A percentile compares a stretch with the other conserved stretches of the same genome.
These are phyloP conservation scores for Caerostris darwini DNA, from an alignment of 1,140 invertebrate species.

Conservation along the genomic window DNA sequence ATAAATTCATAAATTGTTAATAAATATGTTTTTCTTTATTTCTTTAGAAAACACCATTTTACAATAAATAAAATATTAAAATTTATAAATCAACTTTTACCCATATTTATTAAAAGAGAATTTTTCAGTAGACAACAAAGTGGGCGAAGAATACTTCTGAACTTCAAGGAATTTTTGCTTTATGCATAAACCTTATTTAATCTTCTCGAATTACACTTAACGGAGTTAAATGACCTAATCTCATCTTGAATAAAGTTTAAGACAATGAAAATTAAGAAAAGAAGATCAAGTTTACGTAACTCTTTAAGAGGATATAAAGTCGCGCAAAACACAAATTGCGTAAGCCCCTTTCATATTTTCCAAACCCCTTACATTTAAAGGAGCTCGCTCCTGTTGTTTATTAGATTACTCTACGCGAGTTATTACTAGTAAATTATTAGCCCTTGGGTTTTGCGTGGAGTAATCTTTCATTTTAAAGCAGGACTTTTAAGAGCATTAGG, in stretches of 20 bases:
- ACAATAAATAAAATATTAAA: too few relatives aligned
- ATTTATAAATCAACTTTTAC: too few relatives aligned
- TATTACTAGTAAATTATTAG: conserved; percentile 54
- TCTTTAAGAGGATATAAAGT: conserved; percentile 9
- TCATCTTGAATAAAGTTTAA: not conserved
- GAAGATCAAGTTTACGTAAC: not conserved
- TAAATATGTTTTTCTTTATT: too few relatives aligned
- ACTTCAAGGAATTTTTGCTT: too few relatives aligned
- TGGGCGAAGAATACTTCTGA: too few relatives aligned
- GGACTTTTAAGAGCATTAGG: conserved; percentile 27
- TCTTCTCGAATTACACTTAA: not conserved
- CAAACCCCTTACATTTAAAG: not conserved
- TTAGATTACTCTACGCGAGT: conserved; percentile 13
- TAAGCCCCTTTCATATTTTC: not conserved
- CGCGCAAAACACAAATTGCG: not conserved
- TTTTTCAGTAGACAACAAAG: too few relatives aligned
- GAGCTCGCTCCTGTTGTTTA: not conserved
- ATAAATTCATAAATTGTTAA: too few relatives aligned
- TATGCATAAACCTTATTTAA: not conserved
- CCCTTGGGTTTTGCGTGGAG: not conserved
- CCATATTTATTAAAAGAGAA: too few relatives aligned
- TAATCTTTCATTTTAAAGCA: conserved; percentile 45
- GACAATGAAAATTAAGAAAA: conserved; percentile 12
- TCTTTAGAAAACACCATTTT: too few relatives aligned
- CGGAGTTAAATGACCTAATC: not conserved